phyloP scores from a whole-genome alignment of 2,113 vertebrate species.

The Struthidea cinerea region DNA sequence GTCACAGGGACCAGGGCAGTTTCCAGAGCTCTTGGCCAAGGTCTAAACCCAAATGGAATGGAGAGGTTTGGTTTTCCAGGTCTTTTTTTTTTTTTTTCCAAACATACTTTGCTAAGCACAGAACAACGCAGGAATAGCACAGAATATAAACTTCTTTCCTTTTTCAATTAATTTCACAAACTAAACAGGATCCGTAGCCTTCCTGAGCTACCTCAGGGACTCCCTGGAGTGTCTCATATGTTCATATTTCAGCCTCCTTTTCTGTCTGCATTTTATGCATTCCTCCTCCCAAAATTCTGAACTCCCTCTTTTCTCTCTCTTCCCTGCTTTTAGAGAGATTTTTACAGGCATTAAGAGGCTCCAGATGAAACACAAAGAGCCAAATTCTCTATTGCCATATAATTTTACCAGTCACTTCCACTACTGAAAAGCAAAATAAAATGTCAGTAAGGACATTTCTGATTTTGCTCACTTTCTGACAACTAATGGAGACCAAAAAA shows the following conservation, averaged over 20 bases:
- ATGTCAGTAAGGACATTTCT: neutral
- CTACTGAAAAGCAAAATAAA: neutral
- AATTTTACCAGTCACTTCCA: neutral
- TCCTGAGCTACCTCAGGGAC: conserved; percentile 28
- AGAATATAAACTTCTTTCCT: conserved; percentile 13
- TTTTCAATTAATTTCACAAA: conserved; percentile 13
- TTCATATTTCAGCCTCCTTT: conserved; percentile 23
- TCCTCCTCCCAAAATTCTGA: neutral
- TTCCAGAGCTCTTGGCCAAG: neutral
- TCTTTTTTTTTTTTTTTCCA: neutral
- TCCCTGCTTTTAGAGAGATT: neutral
- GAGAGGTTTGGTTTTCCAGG: neutral
- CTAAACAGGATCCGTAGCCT: conserved; percentile 19
- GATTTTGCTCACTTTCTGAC: neutral
- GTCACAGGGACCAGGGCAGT: fast-evolving
- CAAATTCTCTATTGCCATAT: neutral
- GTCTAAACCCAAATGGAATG: neutral
- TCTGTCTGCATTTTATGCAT: conserved; percentile 42
- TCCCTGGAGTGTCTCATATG: neutral
- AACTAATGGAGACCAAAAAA: neutral
- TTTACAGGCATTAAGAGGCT: neutral
- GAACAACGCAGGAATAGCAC: neutral
- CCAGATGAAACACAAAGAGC: neutral
- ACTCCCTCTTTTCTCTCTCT: neutral
- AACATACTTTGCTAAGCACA: neutral